Conservation (phyloP, 2,888 invertebrate species). For the Bombylius discolor region DNA sequence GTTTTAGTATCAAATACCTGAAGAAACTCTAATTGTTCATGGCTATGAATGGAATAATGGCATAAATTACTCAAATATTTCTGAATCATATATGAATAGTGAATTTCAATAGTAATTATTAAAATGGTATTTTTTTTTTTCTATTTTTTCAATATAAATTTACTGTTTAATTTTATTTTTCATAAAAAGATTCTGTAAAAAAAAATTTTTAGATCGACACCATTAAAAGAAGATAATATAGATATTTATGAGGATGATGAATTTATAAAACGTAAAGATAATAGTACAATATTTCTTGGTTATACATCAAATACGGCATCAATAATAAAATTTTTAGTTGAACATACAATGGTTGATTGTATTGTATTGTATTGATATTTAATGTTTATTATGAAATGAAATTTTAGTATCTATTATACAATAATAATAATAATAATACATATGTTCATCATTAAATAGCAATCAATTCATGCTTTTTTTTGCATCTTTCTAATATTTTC, state of each 20-base stretch:
- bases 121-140: slow-evolving; percentile 66
- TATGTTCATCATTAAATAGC: too few relatives aligned
- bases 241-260: slow-evolving; percentile 63
- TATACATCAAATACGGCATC: slow-evolving; percentile 97
- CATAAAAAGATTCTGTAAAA: too few relatives aligned
- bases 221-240: slow-evolving; percentile 51
- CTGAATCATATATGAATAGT: slow-evolving; percentile 58
- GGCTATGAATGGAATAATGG: slow-evolving; percentile 93
- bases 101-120: slow-evolving; percentile 96
- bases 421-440: too few relatives aligned
- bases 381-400: too few relatives aligned
- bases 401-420: too few relatives aligned
- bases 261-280: slow-evolving; percentile 59
- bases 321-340: slow-evolving; percentile 70
- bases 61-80: too few relatives aligned
- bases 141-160: too few relatives aligned
- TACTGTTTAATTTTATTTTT: too few relatives aligned
- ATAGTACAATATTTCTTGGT: slow-evolving; percentile 92
- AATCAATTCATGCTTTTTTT: too few relatives aligned
- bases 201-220: slow-evolving; percentile 58
- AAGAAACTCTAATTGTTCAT: slow-evolving; percentile 51
- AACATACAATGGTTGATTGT: slow-evolving; percentile 85
- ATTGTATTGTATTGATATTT: too few relatives aligned
- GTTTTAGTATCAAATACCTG: slow-evolving; percentile 57
- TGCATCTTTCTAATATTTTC: too few relatives aligned